Evolutionary conservation across 2,888 invertebrate genomes (phyloP).

Genomic region (Ethmia dodecea): DNA sequence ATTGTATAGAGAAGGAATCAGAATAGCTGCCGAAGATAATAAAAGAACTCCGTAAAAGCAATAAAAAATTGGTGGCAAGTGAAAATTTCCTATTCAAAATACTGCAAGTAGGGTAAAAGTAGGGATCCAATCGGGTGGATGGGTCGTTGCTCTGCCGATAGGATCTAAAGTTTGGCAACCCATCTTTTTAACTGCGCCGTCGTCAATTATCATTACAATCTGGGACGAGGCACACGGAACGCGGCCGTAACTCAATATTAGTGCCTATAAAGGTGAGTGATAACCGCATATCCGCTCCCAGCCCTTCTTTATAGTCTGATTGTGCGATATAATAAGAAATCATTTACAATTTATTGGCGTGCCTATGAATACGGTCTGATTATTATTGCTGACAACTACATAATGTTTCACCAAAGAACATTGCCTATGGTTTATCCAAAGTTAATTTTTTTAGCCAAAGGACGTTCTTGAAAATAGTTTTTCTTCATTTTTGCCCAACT

Average conservation of each 20-base stretch:
- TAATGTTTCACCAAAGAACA: no score
- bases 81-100: conserved; percentile 31
- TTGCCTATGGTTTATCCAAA: no score
- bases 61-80: conserved; percentile 31
- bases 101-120: conserved; percentile 24
- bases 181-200: conserved; percentile 59
- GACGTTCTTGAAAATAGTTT: no score
- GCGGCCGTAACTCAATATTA: conserved; percentile 65
- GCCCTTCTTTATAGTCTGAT: conserved; percentile 41
- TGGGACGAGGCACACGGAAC: conserved; percentile 39
- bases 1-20: no score
- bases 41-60: conserved; percentile 33
- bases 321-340: conserved; percentile 40
- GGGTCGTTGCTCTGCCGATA: conserved; percentile 33
- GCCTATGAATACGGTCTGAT: conserved; percentile 10
- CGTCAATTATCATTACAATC: conserved; percentile 70
- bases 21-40: no score
- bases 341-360: conserved; percentile 31
- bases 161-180: conserved; percentile 56
- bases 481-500: no score
- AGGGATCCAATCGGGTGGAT: conserved; percentile 24
- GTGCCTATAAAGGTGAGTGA: conserved; percentile 70
- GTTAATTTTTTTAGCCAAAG: no score
- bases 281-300: conserved; percentile 46
- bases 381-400: no score